These are phyloP conservation scores for Pithys albifrons DNA, from an alignment of 2,113 vertebrate species.

Conservation along the genomic window DNA sequence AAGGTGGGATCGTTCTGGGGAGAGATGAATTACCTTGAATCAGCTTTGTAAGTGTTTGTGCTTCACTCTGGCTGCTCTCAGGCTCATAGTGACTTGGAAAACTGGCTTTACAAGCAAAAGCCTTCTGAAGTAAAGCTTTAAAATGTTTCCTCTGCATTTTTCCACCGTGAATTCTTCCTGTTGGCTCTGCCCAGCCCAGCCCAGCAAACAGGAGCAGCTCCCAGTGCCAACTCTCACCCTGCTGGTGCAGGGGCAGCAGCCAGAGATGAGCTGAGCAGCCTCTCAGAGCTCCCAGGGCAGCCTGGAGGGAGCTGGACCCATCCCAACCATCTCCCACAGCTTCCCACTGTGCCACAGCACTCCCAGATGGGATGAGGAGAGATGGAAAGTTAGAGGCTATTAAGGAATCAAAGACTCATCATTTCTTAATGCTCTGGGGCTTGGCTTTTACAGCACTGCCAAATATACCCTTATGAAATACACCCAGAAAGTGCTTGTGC, in stretches of 20 bases:
- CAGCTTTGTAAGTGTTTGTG: not conserved
- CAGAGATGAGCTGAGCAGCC: not conserved
- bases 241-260: not conserved
- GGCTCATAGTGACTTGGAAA: not conserved
- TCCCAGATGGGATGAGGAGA: not conserved
- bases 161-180: rapidly evolving
- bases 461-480: not conserved
- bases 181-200: not conserved
- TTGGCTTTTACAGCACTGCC: not conserved
- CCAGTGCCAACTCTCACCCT: not conserved
- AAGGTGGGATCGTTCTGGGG: not conserved
- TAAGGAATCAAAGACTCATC: not conserved
- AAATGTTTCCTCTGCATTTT: not conserved
- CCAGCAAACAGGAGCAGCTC: not conserved
- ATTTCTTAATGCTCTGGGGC: not conserved
- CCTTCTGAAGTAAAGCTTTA: not conserved
- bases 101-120: not conserved
- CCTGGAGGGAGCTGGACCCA: rapidly evolving
- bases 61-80: not conserved
- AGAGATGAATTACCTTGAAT: not conserved
- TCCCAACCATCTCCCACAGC: not conserved
- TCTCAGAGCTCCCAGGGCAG: not conserved
- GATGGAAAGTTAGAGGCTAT: not conserved
- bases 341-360: not conserved
- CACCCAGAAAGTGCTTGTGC: not conserved